Evolutionary conservation across 2,888 invertebrate genomes (phyloP), one percentile per base, ranked within the genome.

Genomic region (Teleiodes luculella): DNA sequence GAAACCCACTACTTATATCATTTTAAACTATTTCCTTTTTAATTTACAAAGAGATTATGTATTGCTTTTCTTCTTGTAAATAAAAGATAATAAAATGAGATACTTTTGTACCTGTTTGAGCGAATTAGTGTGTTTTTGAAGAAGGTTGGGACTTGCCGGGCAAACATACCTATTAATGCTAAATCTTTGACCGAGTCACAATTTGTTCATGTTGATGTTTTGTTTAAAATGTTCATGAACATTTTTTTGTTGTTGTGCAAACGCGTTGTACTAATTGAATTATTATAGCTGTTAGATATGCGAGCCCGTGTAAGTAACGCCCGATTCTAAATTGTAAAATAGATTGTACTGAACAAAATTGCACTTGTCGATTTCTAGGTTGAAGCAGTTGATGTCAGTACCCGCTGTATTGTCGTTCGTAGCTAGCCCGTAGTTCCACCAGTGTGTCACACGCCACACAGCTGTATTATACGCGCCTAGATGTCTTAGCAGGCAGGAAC

Each of bases 41-140:
- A 64, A 63, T 67, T 63, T 65, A 66, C 63, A 61, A 58, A 62
- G 52, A 62, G 46, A 65, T 60, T 57, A 62, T n/a, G n/a, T n/a
- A n/a, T 72, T 74, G 71, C 66, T 65, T 65, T 63, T 65, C 72
- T 73, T 78, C 72, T 76, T 86, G 82, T 85, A 83, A 76, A 82
- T 83, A 85, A 76, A 76, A 72, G 68, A 65, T 67, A 68, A 69
- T 58, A 59, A 65, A 67, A 62, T 57, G 59, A 68, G 67, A 83
- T 83, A 86, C 86, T 83, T 83, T 83, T 85, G 86, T 86, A 86
- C 86, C 86, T 87, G 86, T 81, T 78, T 66, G 72, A 74, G 72
- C 72, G 76, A 74, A 79, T 78, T 67, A 66, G 70, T 72, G 71
- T 76, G 67, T 70, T 67, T 66, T 48, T 47, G 16, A 54, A 18